Base-by-base conservation (phyloP, 1,140 invertebrate genomes). In the Nephotettix cincticeps region DNA sequence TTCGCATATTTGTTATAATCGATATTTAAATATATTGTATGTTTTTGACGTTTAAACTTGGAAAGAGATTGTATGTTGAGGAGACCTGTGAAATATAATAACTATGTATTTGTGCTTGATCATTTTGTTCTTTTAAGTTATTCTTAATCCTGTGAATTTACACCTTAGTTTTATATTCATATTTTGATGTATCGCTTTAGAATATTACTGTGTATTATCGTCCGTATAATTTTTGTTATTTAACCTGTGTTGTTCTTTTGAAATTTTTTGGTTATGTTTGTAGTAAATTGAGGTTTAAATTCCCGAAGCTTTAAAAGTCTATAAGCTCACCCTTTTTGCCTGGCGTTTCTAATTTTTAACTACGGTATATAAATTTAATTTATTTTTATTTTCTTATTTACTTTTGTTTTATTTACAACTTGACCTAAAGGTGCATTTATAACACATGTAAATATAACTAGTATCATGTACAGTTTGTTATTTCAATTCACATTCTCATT, bases 51-150 rank as follows among this genome's bases (percentile, higher is more conserved):
- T 67, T 25, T 32, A 3, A 30, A n/a, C 27, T 23, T 19, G 61
- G 28, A 64, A 64, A 43, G 27, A 45, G 40, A 45, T n/a, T 67
- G 64, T 67, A 67, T 43, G 64, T 67, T 67, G 64, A 67, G 64
- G 64, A 67, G 64, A 67, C 64, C 36, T 67, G 64, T 67, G 64
- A 67, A 67, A 67, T 67, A 67, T 67, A 67, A 67, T 67, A 43
- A 67, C 64, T 67, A 67, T 67, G 36, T 67, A 67, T 67, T 64
- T 67, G 64, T 67, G 64, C 64, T 67, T 67, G 64, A 67, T 67
- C 64, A 43, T 67, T 40, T 65, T 27, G 27, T 67, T 45, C 61
- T 64, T 67, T 67, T 67, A 67, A 67, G 64, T 67, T 67, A 67
- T 67, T 67, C 40, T 67, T 67, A 67, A 43, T 43, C 32, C 64